Evolutionary conservation across 1,140 invertebrate species (phyloP).

Genomic region (Drosophila sproati): DNA sequence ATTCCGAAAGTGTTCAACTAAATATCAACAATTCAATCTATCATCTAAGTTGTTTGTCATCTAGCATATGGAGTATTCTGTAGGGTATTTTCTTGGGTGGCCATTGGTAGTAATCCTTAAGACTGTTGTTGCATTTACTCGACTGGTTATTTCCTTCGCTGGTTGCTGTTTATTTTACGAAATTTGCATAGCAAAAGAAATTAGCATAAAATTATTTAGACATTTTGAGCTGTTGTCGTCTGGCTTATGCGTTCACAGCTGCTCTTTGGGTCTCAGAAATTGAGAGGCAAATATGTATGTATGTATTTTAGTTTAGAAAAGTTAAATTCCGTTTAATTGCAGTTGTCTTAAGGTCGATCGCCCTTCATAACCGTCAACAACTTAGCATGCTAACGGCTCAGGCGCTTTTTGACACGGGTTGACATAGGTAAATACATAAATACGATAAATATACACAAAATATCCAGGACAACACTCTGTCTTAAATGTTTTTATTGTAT

Average conservation of each 20-base stretch:
- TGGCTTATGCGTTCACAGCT: slow-evolving; percentile 33
- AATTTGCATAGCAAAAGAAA: slow-evolving; percentile 79
- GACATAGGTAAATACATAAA: no score
- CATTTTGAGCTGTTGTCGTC: slow-evolving; percentile 51
- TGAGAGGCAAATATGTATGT: neutral
- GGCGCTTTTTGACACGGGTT: slow-evolving; percentile 7
- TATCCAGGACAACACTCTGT: no score
- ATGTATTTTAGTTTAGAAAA: slow-evolving; percentile 5
- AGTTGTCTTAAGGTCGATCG: slow-evolving; percentile 26
- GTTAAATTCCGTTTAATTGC: slow-evolving; percentile 31
- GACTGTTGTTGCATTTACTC: slow-evolving; percentile 13
- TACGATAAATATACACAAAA: no score
- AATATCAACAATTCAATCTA: no score
- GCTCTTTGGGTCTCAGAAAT: neutral
- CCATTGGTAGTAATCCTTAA: neutral
- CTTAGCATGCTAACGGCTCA: slow-evolving; percentile 12
- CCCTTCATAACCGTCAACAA: slow-evolving; percentile 15
- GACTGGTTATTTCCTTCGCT: slow-evolving; percentile 37
- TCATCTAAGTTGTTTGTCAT: no score
- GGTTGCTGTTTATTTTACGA: slow-evolving; percentile 65
- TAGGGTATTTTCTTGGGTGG: slow-evolving; percentile 13
- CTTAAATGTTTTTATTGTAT: no score
- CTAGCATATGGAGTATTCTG: neutral
- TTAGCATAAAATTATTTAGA: slow-evolving; percentile 78
- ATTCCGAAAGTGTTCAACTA: no score